Percentiles rank a stretch among this genome's conserved stretches.
Conservation (phyloP, 2,888 invertebrate genomes). For the Exocentrus adspersus region DNA sequence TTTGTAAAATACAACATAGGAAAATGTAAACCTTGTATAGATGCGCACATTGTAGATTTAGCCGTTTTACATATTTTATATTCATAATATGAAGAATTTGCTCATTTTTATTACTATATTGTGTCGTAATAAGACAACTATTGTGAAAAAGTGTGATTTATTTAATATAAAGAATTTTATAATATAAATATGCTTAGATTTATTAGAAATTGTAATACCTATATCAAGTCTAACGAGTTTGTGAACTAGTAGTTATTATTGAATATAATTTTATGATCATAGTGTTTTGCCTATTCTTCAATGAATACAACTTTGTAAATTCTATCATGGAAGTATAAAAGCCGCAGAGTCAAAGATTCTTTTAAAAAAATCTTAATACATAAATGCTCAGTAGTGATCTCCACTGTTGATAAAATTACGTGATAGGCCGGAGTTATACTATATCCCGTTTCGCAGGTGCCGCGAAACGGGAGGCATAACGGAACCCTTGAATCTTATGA, state of each 20-base stretch:
- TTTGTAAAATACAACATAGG: constrained; percentile 1
- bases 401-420: too few species aligned
- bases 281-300: not conserved
- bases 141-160: constrained; percentile 21
- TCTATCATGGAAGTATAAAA: too few species aligned
- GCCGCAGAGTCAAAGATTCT: too few species aligned
- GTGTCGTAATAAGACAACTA: constrained; percentile 2
- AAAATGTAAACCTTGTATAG: not conserved
- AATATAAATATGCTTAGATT: constrained; percentile 2
- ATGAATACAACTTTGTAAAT: too few species aligned
- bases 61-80: constrained; percentile 16
- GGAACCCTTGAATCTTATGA: too few species aligned
- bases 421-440: too few species aligned
- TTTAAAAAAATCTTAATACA: too few species aligned
- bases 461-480: too few species aligned
- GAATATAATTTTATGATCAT: constrained; percentile 6
- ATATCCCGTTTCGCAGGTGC: too few species aligned
- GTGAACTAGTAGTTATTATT: constrained; percentile 5
- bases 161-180: constrained; percentile 21
- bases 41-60: constrained; percentile 13
- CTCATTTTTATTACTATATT: constrained; percentile 16
- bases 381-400: too few species aligned
- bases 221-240: constrained; percentile 7
- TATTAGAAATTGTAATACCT: constrained; percentile 6
- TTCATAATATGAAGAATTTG: constrained; percentile 2